These are phyloP conservation scores for Dendroctonus ponderosae DNA, from an alignment of 1,140 invertebrate species.

Conservation along the genomic window DNA sequence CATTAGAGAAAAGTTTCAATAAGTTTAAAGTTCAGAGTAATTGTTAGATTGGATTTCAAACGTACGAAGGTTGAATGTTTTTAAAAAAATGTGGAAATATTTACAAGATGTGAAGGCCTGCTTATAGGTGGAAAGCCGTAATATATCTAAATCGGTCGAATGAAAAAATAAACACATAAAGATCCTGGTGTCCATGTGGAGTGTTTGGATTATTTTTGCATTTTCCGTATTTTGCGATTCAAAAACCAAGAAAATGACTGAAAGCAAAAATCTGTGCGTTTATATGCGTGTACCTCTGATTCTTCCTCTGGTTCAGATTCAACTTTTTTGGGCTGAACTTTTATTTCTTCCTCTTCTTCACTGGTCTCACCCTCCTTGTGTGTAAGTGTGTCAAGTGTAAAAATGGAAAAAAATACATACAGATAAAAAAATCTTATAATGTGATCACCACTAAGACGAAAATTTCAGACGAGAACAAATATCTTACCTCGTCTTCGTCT, in stretches of 20 bases:
- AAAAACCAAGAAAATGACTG: conserved; percentile 5
- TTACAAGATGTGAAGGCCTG: neutral
- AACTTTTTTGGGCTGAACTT: conserved; percentile 7
- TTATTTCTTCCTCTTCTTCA: conserved; percentile 33
- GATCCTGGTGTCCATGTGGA: neutral
- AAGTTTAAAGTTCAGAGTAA: too few relatives aligned
- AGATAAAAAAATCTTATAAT: neutral
- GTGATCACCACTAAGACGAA: too few relatives aligned
- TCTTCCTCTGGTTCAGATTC: conserved; percentile 29
- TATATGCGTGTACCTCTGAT: conserved; percentile 25
- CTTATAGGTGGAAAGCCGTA: conserved; percentile 1
- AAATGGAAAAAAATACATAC: conserved; percentile 16
- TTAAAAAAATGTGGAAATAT: neutral
- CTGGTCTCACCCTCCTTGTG: conserved; percentile 32
- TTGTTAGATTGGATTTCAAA: too few relatives aligned
- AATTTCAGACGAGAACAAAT: conserved; percentile 2
- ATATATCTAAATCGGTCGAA: conserved; percentile 6
- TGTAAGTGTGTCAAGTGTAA: conserved; percentile 18
- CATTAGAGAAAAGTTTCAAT: too few relatives aligned
- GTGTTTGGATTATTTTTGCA: neutral
- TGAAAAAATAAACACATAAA: conserved; percentile 3
- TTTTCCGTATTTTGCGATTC: neutral
- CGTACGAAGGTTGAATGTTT: too few relatives aligned
- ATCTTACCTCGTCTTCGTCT: conserved; percentile 40
- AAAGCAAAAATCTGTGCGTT: conserved; percentile 16